phyloP scores from a whole-genome alignment of 2,113 vertebrate species.

The Suncus etruscus region DNA sequence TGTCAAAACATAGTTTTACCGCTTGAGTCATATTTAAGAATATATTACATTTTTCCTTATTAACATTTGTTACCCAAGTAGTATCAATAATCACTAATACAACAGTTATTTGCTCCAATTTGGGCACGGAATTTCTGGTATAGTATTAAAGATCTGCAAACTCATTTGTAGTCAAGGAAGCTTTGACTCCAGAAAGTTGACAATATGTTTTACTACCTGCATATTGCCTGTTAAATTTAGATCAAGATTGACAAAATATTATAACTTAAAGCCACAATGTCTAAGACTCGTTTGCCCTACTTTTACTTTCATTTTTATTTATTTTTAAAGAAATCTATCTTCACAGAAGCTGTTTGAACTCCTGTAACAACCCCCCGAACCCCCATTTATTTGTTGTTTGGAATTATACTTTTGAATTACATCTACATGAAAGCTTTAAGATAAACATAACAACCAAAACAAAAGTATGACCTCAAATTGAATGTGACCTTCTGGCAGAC shows the following conservation, averaged over 20 bases:
- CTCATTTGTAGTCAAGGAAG: conserved; percentile 52
- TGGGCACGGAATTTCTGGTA: conserved; percentile 72
- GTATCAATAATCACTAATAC: conserved; percentile 61
- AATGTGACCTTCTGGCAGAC: conserved; percentile 72
- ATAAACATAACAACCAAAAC: conserved; percentile 72
- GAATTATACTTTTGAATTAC: conserved; percentile 60
- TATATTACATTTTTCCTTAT: conserved; percentile 68
- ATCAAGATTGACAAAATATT: conserved; percentile 69
- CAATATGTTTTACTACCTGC: conserved; percentile 63
- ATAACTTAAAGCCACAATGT: conserved; percentile 63
- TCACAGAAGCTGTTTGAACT: conserved; percentile 70
- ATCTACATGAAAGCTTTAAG: conserved; percentile 19
- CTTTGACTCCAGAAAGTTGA: conserved; percentile 63
- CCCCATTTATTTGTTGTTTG: conserved; percentile 44
- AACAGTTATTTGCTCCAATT: conserved; percentile 73
- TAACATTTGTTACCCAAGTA: conserved; percentile 52
- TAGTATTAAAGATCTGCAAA: conserved; percentile 77
- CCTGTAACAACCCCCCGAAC: neutral
- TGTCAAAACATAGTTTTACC: too few relatives aligned
- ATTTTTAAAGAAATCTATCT: conserved; percentile 64
- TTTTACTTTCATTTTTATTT: conserved; percentile 46
- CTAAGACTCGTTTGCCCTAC: conserved; percentile 53
- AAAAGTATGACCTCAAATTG: conserved; percentile 66
- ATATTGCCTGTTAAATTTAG: conserved; percentile 68
- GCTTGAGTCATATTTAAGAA: neutral